Conservation (phyloP, 2,797 vertebrate genomes). For the Cyclura pinguis region DNA sequence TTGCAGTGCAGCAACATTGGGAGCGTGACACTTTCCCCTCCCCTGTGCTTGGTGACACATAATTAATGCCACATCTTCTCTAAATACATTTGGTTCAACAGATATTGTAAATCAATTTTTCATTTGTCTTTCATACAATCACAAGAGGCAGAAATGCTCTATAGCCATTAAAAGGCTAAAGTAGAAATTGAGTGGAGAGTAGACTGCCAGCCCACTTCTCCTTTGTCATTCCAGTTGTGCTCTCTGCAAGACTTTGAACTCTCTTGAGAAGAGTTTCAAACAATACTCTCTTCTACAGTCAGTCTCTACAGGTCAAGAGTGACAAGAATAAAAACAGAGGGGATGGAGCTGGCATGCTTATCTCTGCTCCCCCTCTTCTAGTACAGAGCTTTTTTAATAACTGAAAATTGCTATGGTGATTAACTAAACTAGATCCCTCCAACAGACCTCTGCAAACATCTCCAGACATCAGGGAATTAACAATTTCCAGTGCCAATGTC, state of each 20-base stretch:
- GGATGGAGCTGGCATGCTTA: neutral
- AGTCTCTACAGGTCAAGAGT: neutral
- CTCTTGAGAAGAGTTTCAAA: too few relatives aligned
- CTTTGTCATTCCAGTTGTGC: neutral
- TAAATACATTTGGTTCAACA: neutral
- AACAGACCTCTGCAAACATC: slow-evolving; percentile 14
- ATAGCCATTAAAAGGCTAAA: neutral
- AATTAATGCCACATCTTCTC: neutral
- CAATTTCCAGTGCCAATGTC: slow-evolving; percentile 24
- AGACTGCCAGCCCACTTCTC: neutral
- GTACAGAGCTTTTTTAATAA: neutral
- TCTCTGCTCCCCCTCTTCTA: neutral
- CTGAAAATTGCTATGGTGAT: neutral
- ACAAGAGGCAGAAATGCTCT: slow-evolving; percentile 8
- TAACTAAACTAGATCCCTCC: slow-evolving; percentile 28
- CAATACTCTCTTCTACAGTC: neutral
- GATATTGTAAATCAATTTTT: slow-evolving; percentile 27
- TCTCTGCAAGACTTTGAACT: too few relatives aligned
- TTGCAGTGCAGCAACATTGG: too few relatives aligned
- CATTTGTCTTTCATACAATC: slow-evolving; percentile 47
- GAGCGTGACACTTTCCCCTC: too few relatives aligned
- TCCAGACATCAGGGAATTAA: neutral
- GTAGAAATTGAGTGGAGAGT: neutral
- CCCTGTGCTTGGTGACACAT: rapidly evolving
- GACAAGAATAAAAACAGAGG: neutral